Evolutionary conservation across 2,797 vertebrate genomes (phyloP), one percentile per base, ranked within the genome.

Genomic region (Myotis planiceps): DNA sequence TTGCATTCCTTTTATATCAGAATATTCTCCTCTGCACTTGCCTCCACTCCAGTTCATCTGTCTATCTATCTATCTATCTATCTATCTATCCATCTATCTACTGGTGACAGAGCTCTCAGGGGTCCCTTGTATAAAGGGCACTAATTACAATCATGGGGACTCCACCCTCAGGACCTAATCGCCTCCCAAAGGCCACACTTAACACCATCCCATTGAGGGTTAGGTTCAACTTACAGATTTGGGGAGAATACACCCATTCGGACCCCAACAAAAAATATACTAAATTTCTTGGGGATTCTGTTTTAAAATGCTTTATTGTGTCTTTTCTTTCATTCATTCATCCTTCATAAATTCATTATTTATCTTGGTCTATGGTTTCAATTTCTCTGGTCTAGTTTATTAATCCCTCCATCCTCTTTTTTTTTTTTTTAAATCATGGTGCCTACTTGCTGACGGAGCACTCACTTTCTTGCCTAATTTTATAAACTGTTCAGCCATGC

Each of bases 381-480:
- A 2, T 76, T 34, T 74, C 92, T 83, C 58, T 12, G 47, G 82
- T 93, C 25, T 49, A 1, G 19, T 71, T 90, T 82, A 55, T 71
- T 69, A 75, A 84, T 60, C 15, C 58, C 21, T 29, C 42, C 37
- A 7, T 49, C 58, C 21, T 69, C 55, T 27, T 1, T 32, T 83
- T 72, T 4, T 55, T 58, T 60, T 45, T 45, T 45, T 60, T 60
- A 6, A 94, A 79, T 92, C 91, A 45, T 27, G 93, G 90, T 15
- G 95, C 42, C 69, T 65, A 78, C 55, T 39, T 96, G 98, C 98
- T 98, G 97, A 98, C 96, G 47, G 83, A 97, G 97, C 98, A 97
- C 83, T 79, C 58, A 60, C 97, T 97, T 95, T 96, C 98, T 98
- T 96, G 97, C 97, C 97, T 97, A 97, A 98, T 98, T 98, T 98